Conservation (phyloP, 2,113 vertebrate genomes). For the Halichoerus grypus region DNA sequence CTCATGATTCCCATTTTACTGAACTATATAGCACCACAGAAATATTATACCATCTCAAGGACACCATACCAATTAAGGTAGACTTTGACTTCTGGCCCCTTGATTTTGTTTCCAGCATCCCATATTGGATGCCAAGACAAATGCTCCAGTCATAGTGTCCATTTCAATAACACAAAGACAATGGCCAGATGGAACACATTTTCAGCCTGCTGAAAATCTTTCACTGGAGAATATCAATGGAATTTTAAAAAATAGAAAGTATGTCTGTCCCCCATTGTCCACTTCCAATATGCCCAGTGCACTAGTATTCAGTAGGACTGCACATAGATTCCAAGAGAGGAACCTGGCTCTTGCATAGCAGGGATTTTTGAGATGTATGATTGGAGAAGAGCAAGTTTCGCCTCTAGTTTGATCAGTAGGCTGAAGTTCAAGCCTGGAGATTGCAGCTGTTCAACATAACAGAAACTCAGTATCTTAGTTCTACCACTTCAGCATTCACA, state of each 20-base stretch:
- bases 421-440: not conserved
- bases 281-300: not conserved
- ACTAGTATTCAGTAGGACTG: not conserved
- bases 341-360: not conserved
- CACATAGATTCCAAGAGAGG: not conserved
- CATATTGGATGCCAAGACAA: not conserved
- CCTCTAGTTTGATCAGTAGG: not conserved
- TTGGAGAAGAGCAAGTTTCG: not conserved
- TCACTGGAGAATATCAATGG: not conserved
- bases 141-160: not conserved
- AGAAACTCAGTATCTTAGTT: not conserved
- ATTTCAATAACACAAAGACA: not conserved
- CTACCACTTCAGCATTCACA: not conserved
- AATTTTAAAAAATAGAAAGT: not conserved
- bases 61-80: too few relatives aligned
- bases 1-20: not conserved
- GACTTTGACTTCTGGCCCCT: not conserved
- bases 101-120: not conserved
- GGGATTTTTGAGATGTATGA: not conserved
- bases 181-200: not conserved
- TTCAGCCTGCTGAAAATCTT: not conserved
- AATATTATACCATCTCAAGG: not conserved
- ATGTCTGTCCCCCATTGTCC: accelerated
- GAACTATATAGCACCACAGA: not conserved
- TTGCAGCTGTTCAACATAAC: accelerated